Evolutionary conservation across 1,140 invertebrate genomes (phyloP).

Genomic region (Atopsyche davidsoni): DNA sequence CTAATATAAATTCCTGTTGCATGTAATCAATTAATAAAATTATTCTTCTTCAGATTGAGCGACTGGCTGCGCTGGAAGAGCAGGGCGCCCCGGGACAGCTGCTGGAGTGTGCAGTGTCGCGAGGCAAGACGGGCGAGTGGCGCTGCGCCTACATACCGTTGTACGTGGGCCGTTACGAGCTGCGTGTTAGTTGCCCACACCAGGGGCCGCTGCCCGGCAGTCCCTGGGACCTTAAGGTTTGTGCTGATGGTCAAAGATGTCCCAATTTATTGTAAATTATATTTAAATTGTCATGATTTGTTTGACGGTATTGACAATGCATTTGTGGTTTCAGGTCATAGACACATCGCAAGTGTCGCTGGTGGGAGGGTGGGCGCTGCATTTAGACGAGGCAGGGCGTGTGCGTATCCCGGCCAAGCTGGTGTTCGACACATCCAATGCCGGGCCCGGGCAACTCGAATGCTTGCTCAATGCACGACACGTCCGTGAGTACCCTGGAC

Average conservation of each 20-base stretch:
- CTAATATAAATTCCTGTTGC: too few species aligned
- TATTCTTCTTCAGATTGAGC: slow-evolving; percentile 38
- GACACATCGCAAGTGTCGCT: slow-evolving; percentile 51
- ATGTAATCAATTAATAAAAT: neutral
- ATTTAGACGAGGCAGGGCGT: slow-evolving; percentile 66
- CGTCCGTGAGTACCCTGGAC: slow-evolving; percentile 48
- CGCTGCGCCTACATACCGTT: slow-evolving; percentile 53
- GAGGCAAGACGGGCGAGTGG: slow-evolving; percentile 45
- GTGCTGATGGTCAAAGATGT: neutral
- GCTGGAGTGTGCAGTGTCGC: slow-evolving; percentile 39
- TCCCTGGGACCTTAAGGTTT: slow-evolving; percentile 51
- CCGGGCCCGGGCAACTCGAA: slow-evolving; percentile 66
- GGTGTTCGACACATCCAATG: slow-evolving; percentile 67
- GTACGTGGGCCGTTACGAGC: slow-evolving; percentile 51
- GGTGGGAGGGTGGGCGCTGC: slow-evolving; percentile 75
- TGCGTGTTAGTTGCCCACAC: slow-evolving; percentile 50
- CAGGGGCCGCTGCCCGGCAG: slow-evolving; percentile 52
- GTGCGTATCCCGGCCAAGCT: slow-evolving; percentile 72
- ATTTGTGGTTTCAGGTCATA: slow-evolving; percentile 37
- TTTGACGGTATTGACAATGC: neutral
- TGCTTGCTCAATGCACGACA: slow-evolving; percentile 57
- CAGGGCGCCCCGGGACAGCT: slow-evolving; percentile 39
- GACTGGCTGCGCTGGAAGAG: slow-evolving; percentile 41
- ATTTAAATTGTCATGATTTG: neutral
- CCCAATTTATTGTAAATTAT: slow-evolving; percentile 25